Percentiles rank a stretch among this genome's conserved stretches.
These are phyloP conservation scores for Aleadryas rufinucha DNA, from an alignment of 2,113 vertebrate genomes.

Conservation along the genomic window DNA sequence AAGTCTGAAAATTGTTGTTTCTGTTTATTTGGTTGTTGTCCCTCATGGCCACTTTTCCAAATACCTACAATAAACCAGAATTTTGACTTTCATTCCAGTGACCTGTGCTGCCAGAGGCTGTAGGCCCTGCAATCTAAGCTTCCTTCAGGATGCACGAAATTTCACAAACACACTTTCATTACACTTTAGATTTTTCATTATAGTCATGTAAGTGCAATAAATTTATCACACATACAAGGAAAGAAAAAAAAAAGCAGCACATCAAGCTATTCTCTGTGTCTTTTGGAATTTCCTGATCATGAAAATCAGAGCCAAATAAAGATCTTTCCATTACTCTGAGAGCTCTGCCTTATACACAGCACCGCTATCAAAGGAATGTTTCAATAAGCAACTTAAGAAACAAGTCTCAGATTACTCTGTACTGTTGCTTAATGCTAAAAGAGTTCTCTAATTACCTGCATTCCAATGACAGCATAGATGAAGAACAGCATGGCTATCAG, in stretches of 20 bases:
- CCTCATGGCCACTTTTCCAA: constrained; percentile 97
- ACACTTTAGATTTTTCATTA: not conserved
- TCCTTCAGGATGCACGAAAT: not conserved
- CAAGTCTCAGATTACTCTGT: not conserved
- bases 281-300: not conserved
- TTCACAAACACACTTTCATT: not conserved
- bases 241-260: not conserved
- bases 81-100: not conserved
- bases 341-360: not conserved
- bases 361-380: not conserved
- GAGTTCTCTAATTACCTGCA: constrained; percentile 82
- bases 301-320: not conserved
- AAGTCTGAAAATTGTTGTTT: constrained; percentile 99
- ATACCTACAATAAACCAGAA: constrained; percentile 78
- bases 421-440: not conserved
- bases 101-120: not conserved
- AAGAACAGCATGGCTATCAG: constrained; percentile 99
- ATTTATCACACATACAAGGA: not conserved
- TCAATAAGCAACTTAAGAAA: not conserved
- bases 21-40: constrained; percentile 96
- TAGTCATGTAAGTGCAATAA: not conserved
- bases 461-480: constrained; percentile 98
- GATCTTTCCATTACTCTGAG: not conserved
- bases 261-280: not conserved
- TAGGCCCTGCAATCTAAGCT: not conserved